Evolutionary conservation across 92 coral and sea anemone genomes (phyloP).

Genomic region (Plumapathes pennacea): DNA sequence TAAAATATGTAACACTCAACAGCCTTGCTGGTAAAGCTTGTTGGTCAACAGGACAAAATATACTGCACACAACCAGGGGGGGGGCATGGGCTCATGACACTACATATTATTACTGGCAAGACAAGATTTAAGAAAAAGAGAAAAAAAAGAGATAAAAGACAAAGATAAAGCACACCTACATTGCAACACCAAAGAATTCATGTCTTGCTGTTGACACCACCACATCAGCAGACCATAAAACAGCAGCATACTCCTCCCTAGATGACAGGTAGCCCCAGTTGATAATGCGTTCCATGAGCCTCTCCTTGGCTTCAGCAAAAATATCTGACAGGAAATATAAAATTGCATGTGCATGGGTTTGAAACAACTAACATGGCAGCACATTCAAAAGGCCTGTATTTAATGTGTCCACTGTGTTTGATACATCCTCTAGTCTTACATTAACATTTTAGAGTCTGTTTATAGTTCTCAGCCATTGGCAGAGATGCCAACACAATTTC

Average conservation of each 20-base stretch:
- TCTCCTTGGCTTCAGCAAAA: conserved; percentile 65
- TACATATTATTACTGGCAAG: background rate
- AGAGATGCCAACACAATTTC: too few species aligned
- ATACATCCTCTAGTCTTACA: background rate
- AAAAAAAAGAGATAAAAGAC: background rate
- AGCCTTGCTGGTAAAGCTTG: background rate
- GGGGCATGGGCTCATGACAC: background rate
- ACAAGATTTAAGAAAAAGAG: background rate
- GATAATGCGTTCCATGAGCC: conserved; percentile 47
- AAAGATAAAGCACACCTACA: conserved; percentile 45
- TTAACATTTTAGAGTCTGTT: background rate
- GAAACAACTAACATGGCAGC: background rate
- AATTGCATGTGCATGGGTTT: background rate
- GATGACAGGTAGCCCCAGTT: conserved; percentile 90
- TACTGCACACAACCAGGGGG: background rate
- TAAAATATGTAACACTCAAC: background rate
- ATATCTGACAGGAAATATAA: conserved; percentile 33
- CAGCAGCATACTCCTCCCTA: conserved; percentile 52
- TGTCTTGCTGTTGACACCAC: conserved; percentile 92
- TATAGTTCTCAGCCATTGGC: too few species aligned
- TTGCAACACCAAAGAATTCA: conserved; percentile 96
- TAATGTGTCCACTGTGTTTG: too few species aligned
- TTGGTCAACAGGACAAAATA: too few species aligned
- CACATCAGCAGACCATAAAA: conserved; percentile 73
- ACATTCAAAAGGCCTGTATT: background rate